Evolutionary conservation across 2,113 vertebrate species (phyloP), one percentile per base, ranked within the genome.

Genomic region (Nibea coibor): DNA sequence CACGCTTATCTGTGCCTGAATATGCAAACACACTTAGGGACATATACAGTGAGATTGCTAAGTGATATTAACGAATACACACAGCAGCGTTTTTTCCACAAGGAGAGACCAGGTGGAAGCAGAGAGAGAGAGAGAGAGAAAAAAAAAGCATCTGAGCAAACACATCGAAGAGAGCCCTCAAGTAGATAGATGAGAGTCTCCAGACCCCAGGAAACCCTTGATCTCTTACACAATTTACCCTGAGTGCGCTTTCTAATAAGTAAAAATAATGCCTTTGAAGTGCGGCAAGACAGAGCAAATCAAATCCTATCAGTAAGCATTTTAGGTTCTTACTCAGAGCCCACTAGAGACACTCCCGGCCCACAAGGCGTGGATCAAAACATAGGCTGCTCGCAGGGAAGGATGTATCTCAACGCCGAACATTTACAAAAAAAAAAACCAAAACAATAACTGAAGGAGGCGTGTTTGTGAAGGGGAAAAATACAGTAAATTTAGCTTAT

Each of bases 281-380:
- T 63, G 68, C 51, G 68, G 61, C 16, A 26, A 87, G 68, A 80
- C 35, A 47, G 28, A 78, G 15, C 51, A 87, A 82, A 81, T 84
- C 74, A 86, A 78, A 88, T 70, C 51, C 63, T 75, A 82, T 88
- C 69, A 51, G 22, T 26, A 72, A 57, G 76, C 56, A 42, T 83
- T 88, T 88, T 68, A 45, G 68, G 53, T 58, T 91, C 11, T 85
- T 70, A 28, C 78, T 68, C 59, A 75, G 54, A 66, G 48, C 45
- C 74, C 73, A 61, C 54, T 28, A 31, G 89, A 82, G 77, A 86
- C 62, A 17, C 54, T 59, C 31, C 53, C 22, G 10, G 63, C 70
- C 69, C 61, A 75, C n/a, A 73, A 71, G 63, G 69, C 47, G 12
- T 53, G 62, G 77, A 87, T 87, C 53, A 90, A 88, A 90, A 81